A percentile compares a stretch with the other conserved stretches of the same genome.
These are phyloP conservation scores for Pipistrellus pipistrellus DNA, from an alignment of 2,797 vertebrate species.

Conservation along the genomic window DNA sequence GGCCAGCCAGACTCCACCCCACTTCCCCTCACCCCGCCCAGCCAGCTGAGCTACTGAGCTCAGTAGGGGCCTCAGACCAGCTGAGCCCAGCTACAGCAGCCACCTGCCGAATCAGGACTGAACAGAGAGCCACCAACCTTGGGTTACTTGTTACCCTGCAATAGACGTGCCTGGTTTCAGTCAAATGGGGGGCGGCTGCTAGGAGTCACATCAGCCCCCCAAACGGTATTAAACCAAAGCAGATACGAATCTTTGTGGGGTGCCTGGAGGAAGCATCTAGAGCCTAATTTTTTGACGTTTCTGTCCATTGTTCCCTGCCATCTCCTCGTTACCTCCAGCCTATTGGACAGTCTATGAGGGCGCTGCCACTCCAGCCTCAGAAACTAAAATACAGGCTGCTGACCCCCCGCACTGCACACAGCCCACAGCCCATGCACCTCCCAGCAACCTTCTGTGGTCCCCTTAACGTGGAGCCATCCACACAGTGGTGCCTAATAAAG, in stretches of 20 bases:
- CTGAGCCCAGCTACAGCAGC: neutral
- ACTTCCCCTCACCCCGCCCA: neutral
- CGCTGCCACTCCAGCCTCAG: neutral
- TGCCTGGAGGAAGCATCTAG: conserved; percentile 45
- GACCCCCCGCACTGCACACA: fast-evolving
- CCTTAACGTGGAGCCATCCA: fast-evolving
- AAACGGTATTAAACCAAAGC: neutral
- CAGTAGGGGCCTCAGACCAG: too few relatives aligned
- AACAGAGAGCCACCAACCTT: neutral
- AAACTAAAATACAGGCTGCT: too few relatives aligned
- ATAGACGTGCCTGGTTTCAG: neutral
- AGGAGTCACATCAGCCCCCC: neutral
- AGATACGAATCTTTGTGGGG: neutral
- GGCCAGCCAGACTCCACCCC: too few relatives aligned
- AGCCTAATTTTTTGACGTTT: neutral
- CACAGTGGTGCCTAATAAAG: neutral
- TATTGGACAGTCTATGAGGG: neutral
- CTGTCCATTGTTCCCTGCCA: too few relatives aligned
- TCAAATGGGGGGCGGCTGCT: neutral
- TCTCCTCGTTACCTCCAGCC: too few relatives aligned
- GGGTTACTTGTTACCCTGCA: neutral
- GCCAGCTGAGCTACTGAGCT: neutral
- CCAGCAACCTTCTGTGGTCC: neutral
- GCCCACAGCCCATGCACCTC: fast-evolving
- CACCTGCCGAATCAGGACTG: neutral